Base-by-base conservation (phyloP, 2,797 vertebrate species). In the Eremophila alpestris region DNA sequence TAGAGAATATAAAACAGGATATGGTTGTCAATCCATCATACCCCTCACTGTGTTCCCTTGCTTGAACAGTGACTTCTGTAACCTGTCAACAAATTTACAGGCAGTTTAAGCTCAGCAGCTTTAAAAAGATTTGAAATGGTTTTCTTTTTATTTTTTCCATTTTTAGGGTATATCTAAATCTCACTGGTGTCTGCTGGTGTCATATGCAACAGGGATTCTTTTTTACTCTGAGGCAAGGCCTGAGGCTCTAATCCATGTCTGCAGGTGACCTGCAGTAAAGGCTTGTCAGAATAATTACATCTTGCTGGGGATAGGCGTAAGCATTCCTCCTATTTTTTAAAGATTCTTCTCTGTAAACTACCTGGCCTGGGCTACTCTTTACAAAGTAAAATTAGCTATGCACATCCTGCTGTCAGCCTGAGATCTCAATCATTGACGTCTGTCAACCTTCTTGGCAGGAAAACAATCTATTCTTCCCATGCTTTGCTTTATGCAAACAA, bases 301-400 rank as follows among this genome's bases (percentile, higher is more conserved):
- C 45, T 74, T 73, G 17, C 80, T 92, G 67, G 63, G 56, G 76
- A 83, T 5, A n/a, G 64, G 17, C 16, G 4, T 34, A 62, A 69
- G 38, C 22, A 51, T 79, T 88, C 40, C 49, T 86, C 41, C 26
- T 26, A 21, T 40, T 76, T 80, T 55, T 90, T 80, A 26, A 82
- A 81, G 75, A 55, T 71, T 83, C n/a, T 58, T 87, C 54, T 55
- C 67, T 78, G 60, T 84, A 87, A 94, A 67, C 16, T 60, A 56
- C 30, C 64, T 74, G 45, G 71, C 62, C 74, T 82, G 48, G 87
- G 27, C 46, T 93, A n/a, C 21, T 43, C 56, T 70, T 86, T 68
- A 84, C 46, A 64, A 89, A 85, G 75, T 85, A 73, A 92, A 95
- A 93, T 94, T 86, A 87, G 27, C 46, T 91, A 91, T 67, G 90